Evolutionary conservation across 2,113 vertebrate genomes (phyloP).

Genomic region (Buteo buteo): DNA sequence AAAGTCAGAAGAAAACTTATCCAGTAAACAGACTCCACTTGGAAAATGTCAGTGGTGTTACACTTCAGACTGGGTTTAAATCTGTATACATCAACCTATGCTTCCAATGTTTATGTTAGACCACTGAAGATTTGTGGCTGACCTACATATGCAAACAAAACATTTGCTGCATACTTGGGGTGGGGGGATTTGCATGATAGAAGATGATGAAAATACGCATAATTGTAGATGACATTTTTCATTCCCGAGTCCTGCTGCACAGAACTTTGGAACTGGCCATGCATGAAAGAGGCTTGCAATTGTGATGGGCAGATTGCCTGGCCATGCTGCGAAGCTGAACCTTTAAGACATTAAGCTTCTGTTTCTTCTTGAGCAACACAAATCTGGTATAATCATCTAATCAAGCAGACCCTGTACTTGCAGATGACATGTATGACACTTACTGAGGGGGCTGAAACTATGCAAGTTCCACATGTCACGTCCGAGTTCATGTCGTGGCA

Average conservation of each 20-base stretch:
- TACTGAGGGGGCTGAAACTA: neutral
- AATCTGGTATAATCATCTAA: neutral
- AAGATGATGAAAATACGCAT: slow-evolving; percentile 39
- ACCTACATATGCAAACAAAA: slow-evolving; percentile 61
- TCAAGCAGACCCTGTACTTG: neutral
- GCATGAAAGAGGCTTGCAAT: slow-evolving; percentile 33
- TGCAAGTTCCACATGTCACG: neutral
- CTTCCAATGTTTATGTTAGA: neutral
- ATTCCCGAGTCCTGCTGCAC: neutral
- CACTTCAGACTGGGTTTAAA: neutral
- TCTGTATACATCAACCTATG: neutral
- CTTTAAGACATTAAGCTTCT: neutral
- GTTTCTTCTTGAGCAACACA: neutral
- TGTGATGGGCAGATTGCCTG: neutral
- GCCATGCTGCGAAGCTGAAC: neutral
- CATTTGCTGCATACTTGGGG: slow-evolving; percentile 26
- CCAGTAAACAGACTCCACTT: neutral
- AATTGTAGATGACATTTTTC: slow-evolving; percentile 58
- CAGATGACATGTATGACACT: neutral
- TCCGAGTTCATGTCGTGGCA: neutral
- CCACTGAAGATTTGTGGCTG: slow-evolving; percentile 29
- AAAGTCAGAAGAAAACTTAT: neutral
- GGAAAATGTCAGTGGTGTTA: neutral
- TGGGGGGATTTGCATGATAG: slow-evolving; percentile 40
- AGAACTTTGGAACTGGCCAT: slow-evolving; percentile 24